Conservation (phyloP, 2,888 invertebrate genomes). For the Callyntrura sp. region DNA sequence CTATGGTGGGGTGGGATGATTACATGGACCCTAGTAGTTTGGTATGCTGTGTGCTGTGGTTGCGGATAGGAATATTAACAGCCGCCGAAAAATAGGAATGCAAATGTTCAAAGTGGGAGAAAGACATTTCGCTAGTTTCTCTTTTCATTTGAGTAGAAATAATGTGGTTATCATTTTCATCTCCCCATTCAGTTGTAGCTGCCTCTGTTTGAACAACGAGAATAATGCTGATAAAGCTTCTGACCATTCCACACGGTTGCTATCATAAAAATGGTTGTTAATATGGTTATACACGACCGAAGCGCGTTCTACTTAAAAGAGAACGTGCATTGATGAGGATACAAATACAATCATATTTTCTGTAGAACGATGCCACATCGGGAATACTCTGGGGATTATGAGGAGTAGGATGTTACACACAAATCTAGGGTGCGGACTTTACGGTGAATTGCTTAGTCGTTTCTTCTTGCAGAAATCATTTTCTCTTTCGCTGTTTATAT, state of each 20-base stretch:
- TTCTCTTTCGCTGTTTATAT: slow-evolving; percentile 3
- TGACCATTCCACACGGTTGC: background rate
- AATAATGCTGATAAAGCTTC: background rate
- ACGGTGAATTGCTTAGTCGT: slow-evolving; percentile 31
- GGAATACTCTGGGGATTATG: slow-evolving; percentile 68
- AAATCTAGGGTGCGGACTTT: slow-evolving; percentile 9
- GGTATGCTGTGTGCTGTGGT: background rate
- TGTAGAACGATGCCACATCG: slow-evolving; percentile 1
- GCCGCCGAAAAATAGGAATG: background rate
- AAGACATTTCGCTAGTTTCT: background rate
- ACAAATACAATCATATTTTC: too few species aligned
- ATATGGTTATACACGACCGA: slow-evolving; percentile 52
- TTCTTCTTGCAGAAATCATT: slow-evolving; percentile 35
- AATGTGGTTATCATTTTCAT: background rate
- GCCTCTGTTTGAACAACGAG: background rate
- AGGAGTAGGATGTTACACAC: background rate
- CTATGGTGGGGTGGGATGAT: background rate
- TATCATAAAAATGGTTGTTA: slow-evolving; percentile 20
- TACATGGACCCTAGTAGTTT: background rate
- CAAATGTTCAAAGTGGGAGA: background rate
- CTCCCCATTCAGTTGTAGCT: background rate
- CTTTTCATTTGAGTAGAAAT: background rate
- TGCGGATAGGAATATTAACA: too few species aligned
- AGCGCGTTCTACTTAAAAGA: too few species aligned
- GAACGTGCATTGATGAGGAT: too few species aligned